These are phyloP conservation scores for Cylindroiulus punctatus DNA, from an alignment of 2,888 invertebrate genomes.

Conservation along the genomic window DNA sequence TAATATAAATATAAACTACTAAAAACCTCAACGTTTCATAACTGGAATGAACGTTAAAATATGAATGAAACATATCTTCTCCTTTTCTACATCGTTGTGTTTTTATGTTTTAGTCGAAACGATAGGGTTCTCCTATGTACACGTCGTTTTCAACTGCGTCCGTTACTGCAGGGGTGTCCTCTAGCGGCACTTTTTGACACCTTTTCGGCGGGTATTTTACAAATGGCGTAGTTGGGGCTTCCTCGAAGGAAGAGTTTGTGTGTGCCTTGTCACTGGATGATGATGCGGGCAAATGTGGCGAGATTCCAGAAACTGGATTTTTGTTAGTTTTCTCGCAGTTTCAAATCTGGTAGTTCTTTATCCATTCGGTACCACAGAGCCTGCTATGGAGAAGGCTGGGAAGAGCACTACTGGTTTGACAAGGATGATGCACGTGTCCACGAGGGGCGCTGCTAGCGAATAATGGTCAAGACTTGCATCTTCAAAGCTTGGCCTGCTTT, in stretches of 20 bases:
- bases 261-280: conserved; percentile 2
- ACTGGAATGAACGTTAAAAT: conserved; percentile 42
- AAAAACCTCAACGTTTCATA: conserved; percentile 40
- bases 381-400: background rate
- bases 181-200: background rate
- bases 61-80: conserved; percentile 12
- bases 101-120: background rate
- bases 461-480: background rate
- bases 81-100: conserved; percentile 27
- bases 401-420: background rate
- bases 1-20: conserved; percentile 42
- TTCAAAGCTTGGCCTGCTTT: no score
- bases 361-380: background rate
- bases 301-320: background rate
- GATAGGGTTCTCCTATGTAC: conserved; percentile 14
- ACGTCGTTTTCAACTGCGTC: background rate
- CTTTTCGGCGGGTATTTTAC: conserved; percentile 15
- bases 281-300: background rate
- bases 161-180: background rate
- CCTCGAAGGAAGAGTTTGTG: background rate
- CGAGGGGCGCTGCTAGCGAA: background rate
- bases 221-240: conserved; percentile 11
- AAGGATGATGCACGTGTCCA: background rate
- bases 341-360: background rate
- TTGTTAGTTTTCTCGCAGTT: background rate